Evolutionary conservation across 2,888 invertebrate species (phyloP), one percentile per base, ranked within the genome.

Genomic region (Eurois occulta): DNA sequence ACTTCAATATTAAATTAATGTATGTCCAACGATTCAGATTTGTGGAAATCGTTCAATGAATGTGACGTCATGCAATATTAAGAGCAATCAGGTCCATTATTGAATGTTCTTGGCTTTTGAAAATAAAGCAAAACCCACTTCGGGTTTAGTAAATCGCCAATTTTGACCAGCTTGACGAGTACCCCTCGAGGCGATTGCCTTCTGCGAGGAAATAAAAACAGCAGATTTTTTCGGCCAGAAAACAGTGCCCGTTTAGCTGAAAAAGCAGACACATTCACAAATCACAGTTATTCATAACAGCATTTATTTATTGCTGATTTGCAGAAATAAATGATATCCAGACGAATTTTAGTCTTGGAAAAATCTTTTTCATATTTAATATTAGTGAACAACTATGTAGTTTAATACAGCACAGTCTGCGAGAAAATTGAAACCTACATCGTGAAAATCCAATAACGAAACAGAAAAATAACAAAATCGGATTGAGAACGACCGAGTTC

Each of bases 401-500:
- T 68, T 75, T 21, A 11, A 60, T 38, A 52, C 13, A 41, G 41
- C 11, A 41, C 41, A 32, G n/a, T n/a, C 2, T 32, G 1, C 5
- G 41, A 48, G 18, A 52, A 77, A 64, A 52, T 58, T 68, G 18
- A 10, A 68, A 75, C 16, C 8, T 52, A 18, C 4, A n/a, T 43
- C 35, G 28, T 18, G 8, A 18, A 73, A 70, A 55, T 72, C 32
- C 35, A 66, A n/a, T 46, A 28, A 16, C 11, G 5, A 67, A 79
- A 83, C 65, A 66, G 21, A 48, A 72, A 70, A 64, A 48, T 3
- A 21, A 60, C 41, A 41, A 46, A 35, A 21, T 48, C 32, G 2
- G 85, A 80, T 64, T 38, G 35, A 32, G 80, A 84, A 80, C 85
- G 72, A 43, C 24, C 10, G 41, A 62, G 48, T 80, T 85, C 52